These are phyloP conservation scores for Lasioglossum pauxillum DNA, from an alignment of 2,888 invertebrate genomes.

Conservation along the genomic window DNA sequence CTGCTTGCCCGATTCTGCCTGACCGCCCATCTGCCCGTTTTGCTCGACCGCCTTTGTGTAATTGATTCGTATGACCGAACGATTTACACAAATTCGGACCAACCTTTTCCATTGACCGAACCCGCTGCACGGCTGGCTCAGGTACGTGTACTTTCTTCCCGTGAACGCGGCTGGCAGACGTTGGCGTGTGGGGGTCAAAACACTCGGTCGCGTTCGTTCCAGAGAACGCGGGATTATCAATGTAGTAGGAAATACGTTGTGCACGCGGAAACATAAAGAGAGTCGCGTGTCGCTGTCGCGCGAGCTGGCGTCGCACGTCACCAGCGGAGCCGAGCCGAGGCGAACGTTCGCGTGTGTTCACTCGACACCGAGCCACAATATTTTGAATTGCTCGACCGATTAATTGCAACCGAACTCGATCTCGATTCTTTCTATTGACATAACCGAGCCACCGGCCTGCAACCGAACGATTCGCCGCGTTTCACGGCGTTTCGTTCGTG, in stretches of 20 bases:
- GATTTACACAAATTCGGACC: constrained; percentile 86
- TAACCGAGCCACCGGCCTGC: not conserved
- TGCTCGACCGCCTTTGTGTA: constrained; percentile 74
- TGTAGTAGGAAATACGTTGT: constrained; percentile 56
- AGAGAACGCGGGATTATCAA: constrained; percentile 60
- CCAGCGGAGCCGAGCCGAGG: constrained; percentile 17
- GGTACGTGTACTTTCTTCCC: constrained; percentile 81
- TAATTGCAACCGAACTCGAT: constrained; percentile 21
- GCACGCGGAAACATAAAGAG: constrained; percentile 62
- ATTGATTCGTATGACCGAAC: constrained; percentile 86
- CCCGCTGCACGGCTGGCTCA: constrained; percentile 76
- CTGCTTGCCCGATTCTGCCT: constrained; percentile 28
- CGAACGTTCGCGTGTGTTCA: constrained; percentile 41
- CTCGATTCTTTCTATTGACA: not conserved
- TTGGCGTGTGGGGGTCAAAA: constrained; percentile 52
- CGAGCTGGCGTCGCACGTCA: constrained; percentile 60
- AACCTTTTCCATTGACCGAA: constrained; percentile 83
- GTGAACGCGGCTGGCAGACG: constrained; percentile 29
- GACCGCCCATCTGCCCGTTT: not conserved
- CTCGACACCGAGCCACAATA: constrained; percentile 24
- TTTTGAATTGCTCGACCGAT: constrained; percentile 40
- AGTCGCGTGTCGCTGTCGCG: constrained; percentile 60
- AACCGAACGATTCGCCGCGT: constrained; percentile 11
- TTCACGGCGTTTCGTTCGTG: constrained; percentile 5
- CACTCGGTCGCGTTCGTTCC: constrained; percentile 32